Evolutionary conservation across 2,797 vertebrate species (phyloP).

Genomic region (Danio albolineatus): DNA sequence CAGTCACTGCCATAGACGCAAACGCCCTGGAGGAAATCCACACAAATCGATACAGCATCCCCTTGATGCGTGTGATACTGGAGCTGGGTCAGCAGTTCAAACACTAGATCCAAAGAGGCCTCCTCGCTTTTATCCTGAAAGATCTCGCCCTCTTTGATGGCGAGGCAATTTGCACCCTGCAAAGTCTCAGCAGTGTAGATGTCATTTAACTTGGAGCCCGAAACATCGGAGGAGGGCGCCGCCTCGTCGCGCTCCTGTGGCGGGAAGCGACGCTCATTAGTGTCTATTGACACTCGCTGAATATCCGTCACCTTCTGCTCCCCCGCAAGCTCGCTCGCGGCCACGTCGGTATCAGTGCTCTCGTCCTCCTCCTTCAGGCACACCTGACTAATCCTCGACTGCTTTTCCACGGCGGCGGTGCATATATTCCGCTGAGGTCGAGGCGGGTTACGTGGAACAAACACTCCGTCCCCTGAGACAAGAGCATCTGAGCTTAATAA

Average conservation of each 20-base stretch:
- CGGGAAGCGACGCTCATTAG: slow-evolving; percentile 72
- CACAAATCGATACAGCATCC: slow-evolving; percentile 92
- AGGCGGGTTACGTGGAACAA: slow-evolving; percentile 84
- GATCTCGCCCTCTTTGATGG: slow-evolving; percentile 84
- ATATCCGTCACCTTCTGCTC: slow-evolving; percentile 72
- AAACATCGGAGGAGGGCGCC: slow-evolving; percentile 71
- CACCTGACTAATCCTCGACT: slow-evolving; percentile 79
- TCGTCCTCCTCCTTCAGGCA: slow-evolving; percentile 80
- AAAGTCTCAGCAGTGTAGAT: slow-evolving; percentile 79
- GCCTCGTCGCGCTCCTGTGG: slow-evolving; percentile 62
- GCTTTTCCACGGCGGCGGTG: slow-evolving; percentile 86
- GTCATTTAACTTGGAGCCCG: slow-evolving; percentile 84
- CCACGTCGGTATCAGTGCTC: slow-evolving; percentile 74
- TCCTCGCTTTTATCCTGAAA: slow-evolving; percentile 98
- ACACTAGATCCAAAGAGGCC: slow-evolving; percentile 95
- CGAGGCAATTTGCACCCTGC: slow-evolving; percentile 78
- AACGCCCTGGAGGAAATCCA: slow-evolving; percentile 93
- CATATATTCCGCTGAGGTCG: slow-evolving; percentile 81
- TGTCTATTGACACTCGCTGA: slow-evolving; percentile 60
- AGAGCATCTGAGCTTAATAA: slow-evolving; percentile 87
- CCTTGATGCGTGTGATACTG: slow-evolving; percentile 97
- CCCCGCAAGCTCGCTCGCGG: slow-evolving; percentile 75
- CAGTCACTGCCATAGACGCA: slow-evolving; percentile 94
- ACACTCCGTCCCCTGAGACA: slow-evolving; percentile 85
- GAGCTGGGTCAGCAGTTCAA: slow-evolving; percentile 96